Base-by-base conservation (phyloP, 1,140 invertebrate species). In the Bacillus rossius region DNA sequence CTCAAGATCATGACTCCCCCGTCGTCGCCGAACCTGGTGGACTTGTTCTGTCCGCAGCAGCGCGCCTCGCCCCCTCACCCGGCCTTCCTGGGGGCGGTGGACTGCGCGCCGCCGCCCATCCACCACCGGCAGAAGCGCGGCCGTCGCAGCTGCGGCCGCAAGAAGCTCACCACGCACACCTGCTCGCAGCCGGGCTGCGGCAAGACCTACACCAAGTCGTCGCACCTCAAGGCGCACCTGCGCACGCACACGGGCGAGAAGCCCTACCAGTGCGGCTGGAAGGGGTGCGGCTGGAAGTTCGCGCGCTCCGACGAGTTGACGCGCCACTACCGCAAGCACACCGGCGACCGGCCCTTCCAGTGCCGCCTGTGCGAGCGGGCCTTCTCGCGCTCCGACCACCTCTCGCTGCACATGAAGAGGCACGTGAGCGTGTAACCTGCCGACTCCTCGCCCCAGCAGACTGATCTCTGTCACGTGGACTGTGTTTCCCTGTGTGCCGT, bases 191-290 rank as follows among this genome's bases (percentile, higher is more conserved):
- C 79, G 0, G 81, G 81, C 22, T 87, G 85, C 67, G 73, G 65
- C 43, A 87, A 87, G 69, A 83, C 79, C 7, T 87, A 86, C 73
- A 82, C 79, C 10, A 88, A 87, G 68, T 84, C 81, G 57, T 86
- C 84, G 3, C 85, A 87, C 69, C 72, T 87, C 38, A 88, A 88
- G 68, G 85, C 85, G 8, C 85, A 87, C 66, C 69, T 83, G 37
- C 66, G 84, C 55, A 84, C 84, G 29, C 84, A 86, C 65, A 86
- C 84, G 57, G 85, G 84, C 14, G 84, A 87, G 66, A 87, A 87
- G 64, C 84, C 84, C 1, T 87, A 86, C 67, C 75, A 79, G 61
- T 87, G 84, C 67, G 80, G 75, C 54, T 87, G 84, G 84, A 81
- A 81, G 61, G 83, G 82, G 8, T 87, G 84, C 67, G 83, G 81